Evolutionary conservation across 2,797 vertebrate genomes (phyloP).

Genomic region (Smutsia gigantea): DNA sequence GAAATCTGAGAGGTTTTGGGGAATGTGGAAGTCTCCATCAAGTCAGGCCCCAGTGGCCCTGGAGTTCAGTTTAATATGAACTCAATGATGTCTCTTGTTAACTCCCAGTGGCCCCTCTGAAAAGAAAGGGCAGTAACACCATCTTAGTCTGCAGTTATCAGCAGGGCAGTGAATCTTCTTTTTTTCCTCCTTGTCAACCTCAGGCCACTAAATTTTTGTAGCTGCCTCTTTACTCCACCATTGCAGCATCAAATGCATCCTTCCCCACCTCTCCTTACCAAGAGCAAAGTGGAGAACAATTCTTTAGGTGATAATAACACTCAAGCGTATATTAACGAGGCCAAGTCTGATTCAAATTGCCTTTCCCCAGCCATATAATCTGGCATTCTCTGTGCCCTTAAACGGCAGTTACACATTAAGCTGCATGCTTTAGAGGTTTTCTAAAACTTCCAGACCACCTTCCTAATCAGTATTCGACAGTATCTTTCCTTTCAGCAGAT

Average conservation of each 20-base stretch:
- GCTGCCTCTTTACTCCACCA: not conserved
- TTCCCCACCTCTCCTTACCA: slow-evolving; percentile 70
- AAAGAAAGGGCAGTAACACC: not conserved
- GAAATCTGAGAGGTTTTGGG: not conserved
- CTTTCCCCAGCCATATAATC: slow-evolving; percentile 73
- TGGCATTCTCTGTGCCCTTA: slow-evolving; percentile 76
- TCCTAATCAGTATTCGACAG: slow-evolving; percentile 84
- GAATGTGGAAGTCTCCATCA: not conserved
- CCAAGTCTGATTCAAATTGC: slow-evolving; percentile 81
- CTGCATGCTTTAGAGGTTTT: slow-evolving; percentile 84
- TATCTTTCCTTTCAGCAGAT: slow-evolving; percentile 83
- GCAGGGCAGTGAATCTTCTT: not conserved
- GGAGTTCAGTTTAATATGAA: not conserved
- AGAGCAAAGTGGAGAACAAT: slow-evolving; percentile 65
- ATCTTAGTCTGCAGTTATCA: not conserved
- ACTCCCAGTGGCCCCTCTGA: not conserved
- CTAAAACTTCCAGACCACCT: slow-evolving; percentile 84
- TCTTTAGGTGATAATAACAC: slow-evolving; percentile 75
- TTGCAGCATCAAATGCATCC: slow-evolving; percentile 45
- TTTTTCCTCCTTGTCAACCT: not conserved
- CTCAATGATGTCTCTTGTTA: not conserved
- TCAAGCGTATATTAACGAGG: slow-evolving; percentile 71
- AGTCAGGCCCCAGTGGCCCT: not conserved
- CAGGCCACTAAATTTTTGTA: not conserved
- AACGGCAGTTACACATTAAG: slow-evolving; percentile 78